Evolutionary conservation across 53 echinoderm and acorn worm species (phyloP), one percentile per base, ranked within the genome.

Genomic region (Astropecten irregularis): DNA sequence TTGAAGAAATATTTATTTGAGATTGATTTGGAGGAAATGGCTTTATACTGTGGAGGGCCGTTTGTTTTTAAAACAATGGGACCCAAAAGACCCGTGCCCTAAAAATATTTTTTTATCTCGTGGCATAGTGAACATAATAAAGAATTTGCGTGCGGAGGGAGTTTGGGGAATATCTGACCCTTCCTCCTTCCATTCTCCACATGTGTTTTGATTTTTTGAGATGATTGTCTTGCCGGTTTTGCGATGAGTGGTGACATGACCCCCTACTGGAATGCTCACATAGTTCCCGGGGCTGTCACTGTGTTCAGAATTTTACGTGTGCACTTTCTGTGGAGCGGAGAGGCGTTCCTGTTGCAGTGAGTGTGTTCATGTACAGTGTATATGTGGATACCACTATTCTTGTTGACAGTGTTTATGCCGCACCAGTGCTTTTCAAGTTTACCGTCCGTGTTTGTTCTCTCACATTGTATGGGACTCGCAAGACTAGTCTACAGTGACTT

Each of bases 141-240:
- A 42, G 42, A 42, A 34, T 66, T 37, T 66, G n/a, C n/a, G 9
- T 9, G 66, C 66, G 36, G 36, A 35, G 23, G 22, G 66, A 37
- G 66, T 21, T 4, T 29, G 63, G 36, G 36, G 42, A 21, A n/a
- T n/a, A n/a, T n/a, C n/a, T n/a, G n/a, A n/a, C n/a, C n/a, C 23
- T 40, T 38, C 31, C 40, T 62, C 44, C 50, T 60, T 79, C 40
- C 18, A 29, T 33, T 50, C 61, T 47, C 36, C 31, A 30, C 62
- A 62, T 62, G 62, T 79, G 79, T 60, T 79, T 79, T 79, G 62
- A 62, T 60, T 61, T 60, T 38, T 79, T 28, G 47, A 31, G 62
- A 37, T 46, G 56, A 79, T 79, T 79, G 79, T 79, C 56, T 61
- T 79, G 42, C 18, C 57, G 74, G 32, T 56, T 14, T 37, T 15